Base-by-base conservation (phyloP, 2,797 vertebrate genomes). In the Serranus cabrilla region DNA sequence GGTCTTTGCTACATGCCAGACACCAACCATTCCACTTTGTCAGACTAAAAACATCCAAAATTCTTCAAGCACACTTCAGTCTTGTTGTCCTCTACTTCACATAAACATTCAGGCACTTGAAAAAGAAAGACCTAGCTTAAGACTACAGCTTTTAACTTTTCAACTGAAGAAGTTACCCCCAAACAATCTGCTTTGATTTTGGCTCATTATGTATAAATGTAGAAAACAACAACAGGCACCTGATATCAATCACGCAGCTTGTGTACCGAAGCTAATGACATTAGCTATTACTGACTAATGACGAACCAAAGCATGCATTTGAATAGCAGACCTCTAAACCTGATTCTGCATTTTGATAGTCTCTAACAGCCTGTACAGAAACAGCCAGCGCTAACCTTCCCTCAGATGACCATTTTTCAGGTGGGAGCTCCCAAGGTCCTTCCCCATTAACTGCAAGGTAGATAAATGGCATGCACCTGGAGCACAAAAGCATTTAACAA, bases 401-500 rank as follows among this genome's bases (percentile, higher is more conserved):
- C 42, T 64, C 13, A 55, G 54, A 40, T 20, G 18, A 25, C 23
- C n/a, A 50, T 57, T 43, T 63, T 60, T 67, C n/a, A 58, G 59
- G 25, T 63, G 47, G 54, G 40, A 21, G 46, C 61, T 71, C 13
- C 25, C 31, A 51, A 14, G 46, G 39, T 66, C 11, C 56, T 40
- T 55, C 21, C 16, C 57, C 2, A 43, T 59, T n/a, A 74, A 47
- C 45, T 64, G 39, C 39, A 40, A 42, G 47, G 18, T 45, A 67
- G 40, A 56, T 78, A 46, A 25, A 70, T 78, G 25, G 20, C 31
- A 18, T 21, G 14, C 57, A 79, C 34, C 49, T 63, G 25, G 4
- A 54, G 46, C 57, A 67, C 64, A 74, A 54, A 73, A 37, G 14
- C 20, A 43, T 68, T 81, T 31, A 68, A 59, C 54, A 58, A 50